These are phyloP conservation scores for Puffinus mauretanicus DNA, from an alignment of 2,113 vertebrate species.

Conservation along the genomic window DNA sequence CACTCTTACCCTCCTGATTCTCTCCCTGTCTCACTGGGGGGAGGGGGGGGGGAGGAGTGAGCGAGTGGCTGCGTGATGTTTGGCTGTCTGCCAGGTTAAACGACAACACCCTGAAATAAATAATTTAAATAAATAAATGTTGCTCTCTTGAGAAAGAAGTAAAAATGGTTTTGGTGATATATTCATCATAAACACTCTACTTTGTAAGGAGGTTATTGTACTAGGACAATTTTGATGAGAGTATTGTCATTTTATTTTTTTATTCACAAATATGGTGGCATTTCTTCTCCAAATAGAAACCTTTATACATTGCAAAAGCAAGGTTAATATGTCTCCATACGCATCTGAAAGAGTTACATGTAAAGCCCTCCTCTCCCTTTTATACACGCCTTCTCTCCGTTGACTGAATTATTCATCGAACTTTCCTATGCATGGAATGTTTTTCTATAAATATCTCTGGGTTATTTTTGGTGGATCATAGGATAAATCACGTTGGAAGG, in stretches of 20 bases:
- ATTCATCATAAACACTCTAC: background rate
- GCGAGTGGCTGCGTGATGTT: too few species aligned
- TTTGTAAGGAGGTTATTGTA: background rate
- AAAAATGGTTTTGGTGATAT: background rate
- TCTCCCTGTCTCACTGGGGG: too few species aligned
- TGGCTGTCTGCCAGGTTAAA: too few species aligned
- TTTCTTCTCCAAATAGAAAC: background rate
- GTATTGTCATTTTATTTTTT: background rate
- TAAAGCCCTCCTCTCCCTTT: background rate
- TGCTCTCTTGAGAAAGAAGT: background rate
- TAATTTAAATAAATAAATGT: background rate
- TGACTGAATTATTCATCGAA: background rate
- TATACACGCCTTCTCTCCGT: background rate
- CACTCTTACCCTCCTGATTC: too few species aligned
- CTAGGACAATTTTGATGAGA: background rate
- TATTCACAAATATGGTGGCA: background rate
- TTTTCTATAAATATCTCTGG: background rate
- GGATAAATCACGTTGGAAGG: background rate
- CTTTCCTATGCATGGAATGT: background rate
- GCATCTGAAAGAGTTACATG: background rate
- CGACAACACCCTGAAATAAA: background rate
- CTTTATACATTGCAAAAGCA: background rate
- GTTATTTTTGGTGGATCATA: background rate
- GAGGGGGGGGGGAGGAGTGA: too few species aligned
- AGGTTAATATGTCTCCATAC: background rate